Percentiles rank a stretch among this genome's conserved stretches.
phyloP scores from a whole-genome alignment of 1,140 invertebrate genomes.

The Habropoda laboriosa region DNA sequence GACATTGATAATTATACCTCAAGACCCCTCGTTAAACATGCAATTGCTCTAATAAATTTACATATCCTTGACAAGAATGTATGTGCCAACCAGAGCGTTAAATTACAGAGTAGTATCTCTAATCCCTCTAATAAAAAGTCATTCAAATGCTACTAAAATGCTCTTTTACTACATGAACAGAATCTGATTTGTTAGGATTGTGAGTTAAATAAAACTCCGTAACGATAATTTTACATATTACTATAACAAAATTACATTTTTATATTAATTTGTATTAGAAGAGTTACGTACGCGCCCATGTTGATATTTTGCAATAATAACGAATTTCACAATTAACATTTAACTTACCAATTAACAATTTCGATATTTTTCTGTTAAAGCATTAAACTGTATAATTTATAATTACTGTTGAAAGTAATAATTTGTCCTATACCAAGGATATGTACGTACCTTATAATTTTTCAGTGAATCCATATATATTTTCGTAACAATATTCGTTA shows the following conservation, averaged over 20 bases:
- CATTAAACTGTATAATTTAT: too few relatives aligned
- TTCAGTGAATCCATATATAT: too few relatives aligned
- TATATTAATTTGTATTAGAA: too few relatives aligned
- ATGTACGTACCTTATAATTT: too few relatives aligned
- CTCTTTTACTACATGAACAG: background rate
- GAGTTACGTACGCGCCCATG: too few relatives aligned
- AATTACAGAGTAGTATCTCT: constrained; percentile 42
- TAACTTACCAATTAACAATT: too few relatives aligned
- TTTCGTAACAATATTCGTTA: too few relatives aligned
- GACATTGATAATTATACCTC: constrained; percentile 32
- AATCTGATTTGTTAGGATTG: background rate
- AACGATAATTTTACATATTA: background rate
- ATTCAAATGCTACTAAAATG: constrained; percentile 12
- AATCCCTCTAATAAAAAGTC: constrained; percentile 12
- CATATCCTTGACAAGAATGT: constrained; percentile 36
- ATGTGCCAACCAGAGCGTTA: constrained; percentile 31
- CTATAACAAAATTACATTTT: background rate
- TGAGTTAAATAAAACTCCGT: background rate
- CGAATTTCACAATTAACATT: too few relatives aligned
- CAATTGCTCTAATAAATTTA: constrained; percentile 42
- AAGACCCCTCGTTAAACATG: constrained; percentile 29
- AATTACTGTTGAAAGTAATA: too few relatives aligned
- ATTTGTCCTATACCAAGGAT: too few relatives aligned
- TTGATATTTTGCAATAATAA: too few relatives aligned
- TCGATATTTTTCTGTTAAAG: too few relatives aligned